phyloP scores from a whole-genome alignment of 2,113 vertebrate species.

The Mola mola region DNA sequence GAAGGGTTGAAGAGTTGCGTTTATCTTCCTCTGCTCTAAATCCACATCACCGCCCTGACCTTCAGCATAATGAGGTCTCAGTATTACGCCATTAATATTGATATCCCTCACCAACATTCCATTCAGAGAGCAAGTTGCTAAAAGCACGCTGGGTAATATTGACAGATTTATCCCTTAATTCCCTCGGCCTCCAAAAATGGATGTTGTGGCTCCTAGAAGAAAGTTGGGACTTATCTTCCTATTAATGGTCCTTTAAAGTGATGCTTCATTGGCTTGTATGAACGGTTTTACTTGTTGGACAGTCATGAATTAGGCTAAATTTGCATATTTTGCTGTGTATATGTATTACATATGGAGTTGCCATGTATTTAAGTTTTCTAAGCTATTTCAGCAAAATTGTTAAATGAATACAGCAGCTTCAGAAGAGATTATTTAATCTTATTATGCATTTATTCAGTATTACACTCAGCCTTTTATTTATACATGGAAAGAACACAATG shows the following conservation, averaged over 20 bases:
- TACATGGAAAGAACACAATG: too few species aligned
- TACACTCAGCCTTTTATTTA: too few species aligned
- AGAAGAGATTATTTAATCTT: not conserved
- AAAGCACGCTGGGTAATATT: slow-evolving; percentile 46
- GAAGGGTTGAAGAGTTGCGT: slow-evolving; percentile 50
- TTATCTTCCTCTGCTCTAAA: slow-evolving; percentile 51
- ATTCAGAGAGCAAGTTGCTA: slow-evolving; percentile 29
- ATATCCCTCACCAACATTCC: slow-evolving; percentile 48
- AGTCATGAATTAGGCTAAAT: too few species aligned
- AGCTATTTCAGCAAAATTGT: slow-evolving; percentile 7
- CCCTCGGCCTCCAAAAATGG: slow-evolving; percentile 17
- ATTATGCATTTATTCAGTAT: slow-evolving; percentile 5
- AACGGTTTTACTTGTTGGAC: slow-evolving; percentile 11
- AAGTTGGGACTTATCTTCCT: not conserved
- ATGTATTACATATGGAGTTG: too few species aligned
- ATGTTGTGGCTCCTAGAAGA: slow-evolving; percentile 12
- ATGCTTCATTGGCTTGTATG: slow-evolving; percentile 12
- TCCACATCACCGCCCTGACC: slow-evolving; percentile 57
- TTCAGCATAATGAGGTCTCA: slow-evolving; percentile 73
- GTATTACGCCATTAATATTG: slow-evolving; percentile 73
- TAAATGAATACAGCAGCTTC: slow-evolving; percentile 7
- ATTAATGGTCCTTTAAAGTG: slow-evolving; percentile 1
- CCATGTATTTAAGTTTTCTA: too few species aligned
- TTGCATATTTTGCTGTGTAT: too few species aligned
- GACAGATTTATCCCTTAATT: slow-evolving; percentile 33